These are phyloP conservation scores for Papilio glaucus DNA, from an alignment of 1,140 invertebrate genomes.

Conservation along the genomic window DNA sequence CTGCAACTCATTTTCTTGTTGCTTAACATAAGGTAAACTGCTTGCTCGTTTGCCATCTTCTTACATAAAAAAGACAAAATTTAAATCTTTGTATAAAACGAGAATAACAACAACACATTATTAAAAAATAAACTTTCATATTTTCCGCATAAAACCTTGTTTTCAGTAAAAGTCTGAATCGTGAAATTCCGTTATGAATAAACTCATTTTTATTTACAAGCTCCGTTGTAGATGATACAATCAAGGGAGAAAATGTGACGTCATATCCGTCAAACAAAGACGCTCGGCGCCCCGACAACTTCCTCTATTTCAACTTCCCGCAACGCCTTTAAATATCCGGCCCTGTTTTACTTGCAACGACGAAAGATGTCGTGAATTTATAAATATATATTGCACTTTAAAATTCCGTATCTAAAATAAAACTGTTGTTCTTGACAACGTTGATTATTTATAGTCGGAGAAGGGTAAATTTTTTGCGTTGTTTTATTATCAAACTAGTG, in stretches of 20 bases:
- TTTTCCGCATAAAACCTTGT: not conserved
- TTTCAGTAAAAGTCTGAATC: not conserved
- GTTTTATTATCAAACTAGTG: too few species aligned
- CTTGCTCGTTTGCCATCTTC: too few species aligned
- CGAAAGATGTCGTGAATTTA: conserved; percentile 21
- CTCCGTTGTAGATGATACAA: conserved; percentile 12
- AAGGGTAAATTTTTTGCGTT: too few species aligned
- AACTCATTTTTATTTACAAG: conserved; percentile 27
- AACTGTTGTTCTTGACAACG: too few species aligned
- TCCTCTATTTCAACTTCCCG: conserved; percentile 25
- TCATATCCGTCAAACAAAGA: conserved; percentile 30
- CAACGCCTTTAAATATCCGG: conserved; percentile 32
- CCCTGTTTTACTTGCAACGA: conserved; percentile 5
- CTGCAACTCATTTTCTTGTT: too few species aligned
- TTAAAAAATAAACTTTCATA: not conserved
- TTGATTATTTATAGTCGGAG: too few species aligned
- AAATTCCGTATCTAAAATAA: too few species aligned
- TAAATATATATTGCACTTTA: not conserved
- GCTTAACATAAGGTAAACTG: too few species aligned
- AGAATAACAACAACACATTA: too few species aligned
- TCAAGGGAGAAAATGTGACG: conserved; percentile 25
- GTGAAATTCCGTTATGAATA: conserved; percentile 17
- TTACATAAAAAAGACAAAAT: too few species aligned
- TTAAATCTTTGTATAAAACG: too few species aligned
- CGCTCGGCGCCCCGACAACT: conserved; percentile 13